Percentiles rank a stretch among this genome's conserved stretches.
These are phyloP conservation scores for Cheilosia vernalis DNA, from an alignment of 2,888 invertebrate genomes.

Conservation along the genomic window DNA sequence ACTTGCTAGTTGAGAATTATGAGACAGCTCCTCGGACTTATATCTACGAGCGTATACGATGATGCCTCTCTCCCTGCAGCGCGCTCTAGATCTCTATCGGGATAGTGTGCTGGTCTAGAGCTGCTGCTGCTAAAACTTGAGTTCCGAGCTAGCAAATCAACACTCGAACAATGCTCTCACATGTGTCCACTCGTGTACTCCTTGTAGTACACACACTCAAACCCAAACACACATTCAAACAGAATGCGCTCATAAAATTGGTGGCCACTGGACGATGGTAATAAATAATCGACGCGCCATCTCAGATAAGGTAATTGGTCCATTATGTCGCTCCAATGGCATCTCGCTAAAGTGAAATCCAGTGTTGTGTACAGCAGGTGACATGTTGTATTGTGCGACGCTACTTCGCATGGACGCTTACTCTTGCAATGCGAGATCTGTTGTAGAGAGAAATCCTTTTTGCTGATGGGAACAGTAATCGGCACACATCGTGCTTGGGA, in stretches of 20 bases:
- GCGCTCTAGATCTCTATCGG: constrained; percentile 64
- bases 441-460: constrained; percentile 27
- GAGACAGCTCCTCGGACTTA: constrained; percentile 67
- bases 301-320: constrained; percentile 78
- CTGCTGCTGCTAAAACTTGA: constrained; percentile 29
- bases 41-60: constrained; percentile 61
- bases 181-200: constrained; percentile 57
- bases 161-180: constrained; percentile 72
- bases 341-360: constrained; percentile 67
- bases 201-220: constrained; percentile 36
- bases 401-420: not conserved
- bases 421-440: constrained; percentile 43
- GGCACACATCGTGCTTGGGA: constrained; percentile 33
- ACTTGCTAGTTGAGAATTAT: constrained; percentile 62
- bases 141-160: constrained; percentile 71
- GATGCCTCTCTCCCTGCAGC: constrained; percentile 14
- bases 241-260: constrained; percentile 61
- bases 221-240: not conserved
- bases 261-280: constrained; percentile 69
- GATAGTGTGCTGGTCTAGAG: constrained; percentile 34
- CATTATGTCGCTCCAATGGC: constrained; percentile 77
- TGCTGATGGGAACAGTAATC: constrained; percentile 29
- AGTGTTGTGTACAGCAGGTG: constrained; percentile 62
- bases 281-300: constrained; percentile 78
- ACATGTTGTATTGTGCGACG: constrained; percentile 59